These are phyloP conservation scores for Okamejei kenojei DNA, from an alignment of 2,797 vertebrate species.

Conservation along the genomic window DNA sequence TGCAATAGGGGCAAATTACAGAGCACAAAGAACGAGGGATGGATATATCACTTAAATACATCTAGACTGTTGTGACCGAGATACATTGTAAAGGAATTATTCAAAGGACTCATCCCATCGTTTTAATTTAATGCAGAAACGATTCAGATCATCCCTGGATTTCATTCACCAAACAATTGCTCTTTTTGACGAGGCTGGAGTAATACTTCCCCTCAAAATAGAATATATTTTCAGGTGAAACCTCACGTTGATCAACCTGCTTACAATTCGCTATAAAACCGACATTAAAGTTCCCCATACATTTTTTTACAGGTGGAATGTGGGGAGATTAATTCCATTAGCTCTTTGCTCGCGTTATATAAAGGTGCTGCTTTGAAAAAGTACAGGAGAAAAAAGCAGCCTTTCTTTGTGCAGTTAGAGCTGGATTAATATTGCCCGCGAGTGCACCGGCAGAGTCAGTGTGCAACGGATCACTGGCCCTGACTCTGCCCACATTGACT, in stretches of 20 bases:
- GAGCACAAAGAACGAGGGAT: not conserved
- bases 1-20: constrained; percentile 1
- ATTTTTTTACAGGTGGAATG: not conserved
- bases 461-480: constrained; percentile 60
- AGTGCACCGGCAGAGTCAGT: constrained; percentile 27
- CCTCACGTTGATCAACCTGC: not conserved
- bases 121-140: not conserved
- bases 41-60: not conserved
- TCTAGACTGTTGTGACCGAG: not conserved
- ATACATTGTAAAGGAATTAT: not conserved
- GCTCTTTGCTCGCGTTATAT: not conserved
- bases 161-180: not conserved
- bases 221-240: not conserved
- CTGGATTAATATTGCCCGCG: constrained; percentile 34
- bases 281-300: not conserved
- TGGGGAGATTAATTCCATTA: not conserved
- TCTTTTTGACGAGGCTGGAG: not conserved
- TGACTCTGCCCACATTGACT: constrained; percentile 67
- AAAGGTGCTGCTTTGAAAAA: not conserved
- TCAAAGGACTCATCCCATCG: not conserved
- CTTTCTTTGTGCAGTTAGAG: constrained; percentile 41
- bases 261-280: not conserved
- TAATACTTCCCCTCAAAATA: not conserved
- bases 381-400: constrained; percentile 45
- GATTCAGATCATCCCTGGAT: not conserved